phyloP scores from a whole-genome alignment of 1,140 invertebrate species.

The Zaprionus camerounensis region DNA sequence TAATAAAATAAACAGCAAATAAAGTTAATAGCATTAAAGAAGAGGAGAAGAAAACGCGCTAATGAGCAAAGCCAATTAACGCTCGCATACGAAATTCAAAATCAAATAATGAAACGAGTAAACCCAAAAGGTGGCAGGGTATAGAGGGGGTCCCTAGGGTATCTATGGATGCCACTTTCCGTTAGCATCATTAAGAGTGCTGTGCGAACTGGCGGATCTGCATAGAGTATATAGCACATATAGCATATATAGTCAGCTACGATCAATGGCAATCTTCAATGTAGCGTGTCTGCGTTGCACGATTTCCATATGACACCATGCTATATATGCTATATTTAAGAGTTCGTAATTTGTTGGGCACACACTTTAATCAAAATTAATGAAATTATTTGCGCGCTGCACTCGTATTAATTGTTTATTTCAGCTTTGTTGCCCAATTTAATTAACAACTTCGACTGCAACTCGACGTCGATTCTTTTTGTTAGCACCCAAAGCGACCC shows the following conservation, averaged over 20 bases:
- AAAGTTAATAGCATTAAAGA: constrained; percentile 79
- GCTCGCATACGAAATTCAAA: constrained; percentile 77
- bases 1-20: constrained; percentile 82
- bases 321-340: constrained; percentile 17
- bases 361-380: constrained; percentile 50
- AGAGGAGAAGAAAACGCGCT: constrained; percentile 50
- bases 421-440: constrained; percentile 49
- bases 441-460: constrained; percentile 64
- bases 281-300: constrained; percentile 13
- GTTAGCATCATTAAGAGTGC: constrained; percentile 50
- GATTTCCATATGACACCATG: constrained; percentile 15
- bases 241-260: not conserved
- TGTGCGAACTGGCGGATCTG: not conserved
- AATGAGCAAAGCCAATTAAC: constrained; percentile 82
- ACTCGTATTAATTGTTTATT: constrained; percentile 41
- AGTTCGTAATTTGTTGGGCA: constrained; percentile 53
- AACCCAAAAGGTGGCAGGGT: not conserved
- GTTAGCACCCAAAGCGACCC: constrained; percentile 53
- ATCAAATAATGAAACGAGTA: constrained; percentile 59
- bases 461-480: constrained; percentile 49
- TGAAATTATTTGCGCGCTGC: constrained; percentile 46
- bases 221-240: too few species aligned
- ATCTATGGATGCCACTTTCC: constrained; percentile 41
- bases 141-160: not conserved
- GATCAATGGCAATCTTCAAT: too few species aligned